A percentile compares a stretch with the other conserved stretches of the same genome.
Conservation (phyloP, 1,140 invertebrate species). For the Lasaia peninsularis region DNA sequence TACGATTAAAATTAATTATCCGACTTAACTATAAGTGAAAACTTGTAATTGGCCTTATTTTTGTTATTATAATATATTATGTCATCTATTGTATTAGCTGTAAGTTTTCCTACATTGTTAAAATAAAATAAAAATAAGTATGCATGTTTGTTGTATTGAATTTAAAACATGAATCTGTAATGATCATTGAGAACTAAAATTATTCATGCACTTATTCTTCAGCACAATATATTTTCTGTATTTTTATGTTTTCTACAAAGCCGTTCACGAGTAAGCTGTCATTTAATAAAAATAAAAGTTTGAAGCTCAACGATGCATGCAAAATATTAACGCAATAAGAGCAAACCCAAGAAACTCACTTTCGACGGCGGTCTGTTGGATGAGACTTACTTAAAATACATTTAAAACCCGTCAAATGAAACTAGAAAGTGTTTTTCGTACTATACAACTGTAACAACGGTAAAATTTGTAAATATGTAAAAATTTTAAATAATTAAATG, state of each 20-base stretch:
- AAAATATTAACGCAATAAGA: slow-evolving; percentile 42
- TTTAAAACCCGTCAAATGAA: slow-evolving; percentile 8
- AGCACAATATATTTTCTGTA: neutral
- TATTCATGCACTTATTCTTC: neutral
- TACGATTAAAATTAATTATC: too few relatives aligned
- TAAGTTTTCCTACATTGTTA: too few relatives aligned
- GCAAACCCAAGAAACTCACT: slow-evolving; percentile 34
- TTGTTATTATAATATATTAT: too few relatives aligned
- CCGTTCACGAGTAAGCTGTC: neutral
- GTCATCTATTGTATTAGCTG: too few relatives aligned
- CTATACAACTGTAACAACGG: neutral
- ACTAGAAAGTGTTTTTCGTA: slow-evolving; percentile 1
- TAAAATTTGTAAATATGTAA: neutral
- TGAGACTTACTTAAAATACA: neutral
- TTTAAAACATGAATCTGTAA: too few relatives aligned
- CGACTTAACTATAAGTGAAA: too few relatives aligned
- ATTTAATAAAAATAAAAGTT: slow-evolving; percentile 19
- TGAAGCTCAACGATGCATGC: slow-evolving; percentile 39
- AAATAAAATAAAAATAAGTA: too few relatives aligned
- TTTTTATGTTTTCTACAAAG: neutral
- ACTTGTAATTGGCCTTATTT: too few relatives aligned
- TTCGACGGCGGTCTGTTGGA: slow-evolving; percentile 27
- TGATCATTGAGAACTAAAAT: neutral
- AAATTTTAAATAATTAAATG: too few relatives aligned
- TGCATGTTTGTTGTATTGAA: too few relatives aligned